Percentiles rank a stretch among this genome's conserved stretches.
phyloP scores from a whole-genome alignment of 1,140 invertebrate species.

The Ptiloglossa arizonensis region DNA sequence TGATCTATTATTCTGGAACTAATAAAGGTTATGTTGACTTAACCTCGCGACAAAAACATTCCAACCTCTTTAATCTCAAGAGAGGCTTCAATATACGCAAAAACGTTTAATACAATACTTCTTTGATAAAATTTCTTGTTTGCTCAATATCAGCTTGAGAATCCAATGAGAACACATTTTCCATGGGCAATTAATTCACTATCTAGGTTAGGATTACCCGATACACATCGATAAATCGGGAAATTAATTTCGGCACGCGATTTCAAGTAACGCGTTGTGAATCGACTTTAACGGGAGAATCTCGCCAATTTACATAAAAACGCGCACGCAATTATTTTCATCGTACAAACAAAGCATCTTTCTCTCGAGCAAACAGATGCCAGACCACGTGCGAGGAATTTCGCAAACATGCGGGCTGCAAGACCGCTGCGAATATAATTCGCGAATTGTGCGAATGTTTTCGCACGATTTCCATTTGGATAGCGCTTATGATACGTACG shows the following conservation, averaged over 20 bases:
- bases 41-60: too few relatives aligned
- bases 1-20: too few relatives aligned
- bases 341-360: constrained; percentile 26
- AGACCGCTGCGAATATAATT: not conserved
- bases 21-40: too few relatives aligned
- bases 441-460: constrained; percentile 14
- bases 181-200: too few relatives aligned
- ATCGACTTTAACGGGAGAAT: not conserved
- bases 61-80: too few relatives aligned
- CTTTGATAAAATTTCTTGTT: too few relatives aligned
- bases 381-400: constrained; percentile 18
- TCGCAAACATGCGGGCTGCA: constrained; percentile 24
- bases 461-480: constrained; percentile 43
- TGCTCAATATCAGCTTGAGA: too few relatives aligned
- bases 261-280: constrained; percentile 1
- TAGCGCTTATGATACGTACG: constrained; percentile 13
- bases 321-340: constrained; percentile 3
- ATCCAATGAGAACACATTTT: too few relatives aligned
- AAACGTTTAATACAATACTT: too few relatives aligned
- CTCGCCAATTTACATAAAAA: not conserved
- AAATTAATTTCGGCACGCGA: not conserved
- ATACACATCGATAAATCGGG: too few relatives aligned
- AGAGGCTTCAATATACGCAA: too few relatives aligned
- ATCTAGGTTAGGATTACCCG: too few relatives aligned
- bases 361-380: not conserved